Evolutionary conservation across 2,113 vertebrate genomes (phyloP), one percentile per base, ranked within the genome.

Genomic region (Halichoerus grypus): DNA sequence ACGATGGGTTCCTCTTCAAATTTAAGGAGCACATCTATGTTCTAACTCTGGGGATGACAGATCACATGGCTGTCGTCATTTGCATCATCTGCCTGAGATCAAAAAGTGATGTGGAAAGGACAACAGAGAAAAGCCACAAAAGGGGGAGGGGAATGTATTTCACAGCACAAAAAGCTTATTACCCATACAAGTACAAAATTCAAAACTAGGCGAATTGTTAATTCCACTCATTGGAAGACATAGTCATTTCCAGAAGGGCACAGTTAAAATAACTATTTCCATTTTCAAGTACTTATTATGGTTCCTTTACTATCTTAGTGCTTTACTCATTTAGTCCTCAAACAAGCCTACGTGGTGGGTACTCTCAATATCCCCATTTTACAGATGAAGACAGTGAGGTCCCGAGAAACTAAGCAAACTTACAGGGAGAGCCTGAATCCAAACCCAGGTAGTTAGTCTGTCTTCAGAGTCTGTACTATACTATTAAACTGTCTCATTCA

Each of bases 131-230:
- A 92, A 98, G 26, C 0, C 55, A 67, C 26, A 59, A 57, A 87
- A 81, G 7, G 3, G 18, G 4, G 2, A 53, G 12, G 7, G 3
- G 18, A 53, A 79, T 46, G 19, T 24, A 79, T 79, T 96, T 79
- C 74, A 8, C 8, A 59, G 5, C 49, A 51, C 39, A 84, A 90
- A 97, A 81, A 49, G 28, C 16, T 69, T 76, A 72, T 49, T 72
- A 46, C 28, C 16, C 11, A 33, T 31, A 51, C n/a, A 39, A 39
- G 19, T 14, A 65, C 21, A 95, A 90, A 89, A 92, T 65, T 74
- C 26, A 93, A 82, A 81, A 92, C 8, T 14, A 88, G 39, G 46
- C 21, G 65, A 84, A 69, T 92, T 63, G 87, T 57, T 22, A 93
- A 36, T 22, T 19, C 42, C 8, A 81, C 4, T 97, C 8, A n/a